Conservation (phyloP, 1,140 invertebrate genomes). For the Mizuhopecten yessoensis region DNA sequence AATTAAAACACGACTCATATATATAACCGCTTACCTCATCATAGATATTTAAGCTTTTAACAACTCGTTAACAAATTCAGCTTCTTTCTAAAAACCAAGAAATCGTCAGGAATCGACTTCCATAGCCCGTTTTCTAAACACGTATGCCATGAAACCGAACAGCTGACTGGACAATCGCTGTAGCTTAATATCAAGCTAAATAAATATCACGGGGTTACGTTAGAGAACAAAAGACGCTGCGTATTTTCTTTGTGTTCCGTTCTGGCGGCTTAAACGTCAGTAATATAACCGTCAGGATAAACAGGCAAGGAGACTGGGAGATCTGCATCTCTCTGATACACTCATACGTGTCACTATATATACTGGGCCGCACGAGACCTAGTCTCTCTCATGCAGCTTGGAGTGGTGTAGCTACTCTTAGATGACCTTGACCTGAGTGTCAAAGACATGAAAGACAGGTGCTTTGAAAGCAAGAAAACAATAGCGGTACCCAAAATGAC, state of each 20-base stretch:
- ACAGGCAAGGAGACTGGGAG: neutral
- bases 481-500: neutral
- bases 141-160: neutral
- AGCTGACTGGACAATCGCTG: neutral
- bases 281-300: neutral
- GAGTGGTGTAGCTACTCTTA: neutral
- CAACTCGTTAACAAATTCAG: slow-evolving; percentile 1
- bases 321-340: neutral
- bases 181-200: neutral
- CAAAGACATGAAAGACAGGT: neutral
- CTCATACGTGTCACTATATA: neutral
- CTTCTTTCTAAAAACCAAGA: neutral
- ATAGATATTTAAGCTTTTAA: neutral
- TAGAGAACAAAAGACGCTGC: neutral
- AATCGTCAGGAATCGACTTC: neutral
- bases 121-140: neutral
- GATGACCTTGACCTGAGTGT: neutral
- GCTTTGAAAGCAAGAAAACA: neutral
- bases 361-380: neutral
- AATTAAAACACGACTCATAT: neutral
- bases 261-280: neutral
- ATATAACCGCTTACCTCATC: slow-evolving; percentile 23
- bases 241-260: neutral
- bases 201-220: neutral
- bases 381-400: neutral